A percentile compares a stretch with the other conserved stretches of the same genome.
phyloP scores from a whole-genome alignment of 2,888 invertebrate species.

The Galerucella nymphaeae region DNA sequence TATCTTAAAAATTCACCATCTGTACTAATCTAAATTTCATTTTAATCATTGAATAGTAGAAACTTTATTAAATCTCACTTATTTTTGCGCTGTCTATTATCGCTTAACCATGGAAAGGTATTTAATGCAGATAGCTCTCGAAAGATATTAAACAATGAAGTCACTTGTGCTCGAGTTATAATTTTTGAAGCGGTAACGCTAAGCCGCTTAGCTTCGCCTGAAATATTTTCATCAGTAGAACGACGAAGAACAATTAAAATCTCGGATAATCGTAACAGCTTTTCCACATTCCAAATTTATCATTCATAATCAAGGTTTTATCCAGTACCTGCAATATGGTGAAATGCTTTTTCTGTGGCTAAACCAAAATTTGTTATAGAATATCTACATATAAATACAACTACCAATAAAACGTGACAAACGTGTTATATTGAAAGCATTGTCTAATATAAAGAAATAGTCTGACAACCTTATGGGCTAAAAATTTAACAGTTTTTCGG shows the following conservation, averaged over 20 bases:
- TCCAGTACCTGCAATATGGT: neutral
- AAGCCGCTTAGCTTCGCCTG: constrained; percentile 59
- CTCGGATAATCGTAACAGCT: constrained; percentile 42
- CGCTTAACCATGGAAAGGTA: constrained; percentile 43
- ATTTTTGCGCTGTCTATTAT: constrained; percentile 8
- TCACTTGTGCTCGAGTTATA: constrained; percentile 60
- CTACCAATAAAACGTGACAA: too few species aligned
- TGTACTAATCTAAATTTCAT: neutral
- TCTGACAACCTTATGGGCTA: too few species aligned
- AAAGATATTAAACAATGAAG: constrained; percentile 61
- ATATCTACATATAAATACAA: too few species aligned
- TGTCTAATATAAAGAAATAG: too few species aligned
- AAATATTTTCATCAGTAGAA: constrained; percentile 55
- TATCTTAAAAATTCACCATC: too few species aligned
- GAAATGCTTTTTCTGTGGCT: neutral
- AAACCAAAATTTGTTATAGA: neutral
- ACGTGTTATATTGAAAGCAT: too few species aligned
- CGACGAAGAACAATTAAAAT: constrained; percentile 55
- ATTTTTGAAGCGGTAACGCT: constrained; percentile 58
- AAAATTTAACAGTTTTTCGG: too few species aligned
- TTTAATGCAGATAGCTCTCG: constrained; percentile 58
- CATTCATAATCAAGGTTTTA: constrained; percentile 9
- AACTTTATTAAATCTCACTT: constrained; percentile 11
- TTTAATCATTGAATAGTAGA: constrained; percentile 1
- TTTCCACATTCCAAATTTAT: constrained; percentile 38